Evolutionary conservation across 2,888 invertebrate genomes (phyloP).

Genomic region (Myathropa florea): DNA sequence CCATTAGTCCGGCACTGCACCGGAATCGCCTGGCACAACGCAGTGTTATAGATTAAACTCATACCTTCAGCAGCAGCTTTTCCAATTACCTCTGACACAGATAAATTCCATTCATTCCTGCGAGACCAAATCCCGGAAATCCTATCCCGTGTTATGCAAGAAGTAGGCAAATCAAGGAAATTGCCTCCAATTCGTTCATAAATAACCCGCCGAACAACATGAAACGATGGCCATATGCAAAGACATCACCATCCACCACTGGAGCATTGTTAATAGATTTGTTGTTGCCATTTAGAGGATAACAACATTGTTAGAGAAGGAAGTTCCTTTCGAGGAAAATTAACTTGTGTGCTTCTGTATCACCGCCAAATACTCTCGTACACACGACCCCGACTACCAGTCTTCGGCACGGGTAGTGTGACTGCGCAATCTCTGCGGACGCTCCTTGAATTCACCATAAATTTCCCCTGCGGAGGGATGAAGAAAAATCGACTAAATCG

Average conservation of each 20-base stretch:
- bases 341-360: constrained; percentile 38
- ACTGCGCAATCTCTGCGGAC: constrained; percentile 7
- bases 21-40: background rate
- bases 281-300: constrained; percentile 31
- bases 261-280: constrained; percentile 26
- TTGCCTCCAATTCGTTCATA: constrained; percentile 52
- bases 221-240: constrained; percentile 27
- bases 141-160: constrained; percentile 42
- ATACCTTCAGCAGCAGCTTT: background rate
- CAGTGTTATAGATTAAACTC: background rate
- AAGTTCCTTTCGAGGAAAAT: constrained; percentile 31
- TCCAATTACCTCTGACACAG: constrained; percentile 12
- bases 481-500: background rate
- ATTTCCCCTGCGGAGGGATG: constrained; percentile 9
- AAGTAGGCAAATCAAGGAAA: constrained; percentile 53
- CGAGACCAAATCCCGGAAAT: constrained; percentile 37
- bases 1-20: background rate
- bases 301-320: constrained; percentile 42
- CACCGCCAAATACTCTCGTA: constrained; percentile 27
- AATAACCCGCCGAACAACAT: constrained; percentile 38
- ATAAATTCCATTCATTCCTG: constrained; percentile 1
- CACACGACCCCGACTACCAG: background rate
- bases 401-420: background rate
- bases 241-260: background rate
- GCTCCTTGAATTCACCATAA: constrained; percentile 1